Percentiles rank a stretch among this genome's conserved stretches.
These are phyloP conservation scores for Argya squamiceps DNA, from an alignment of 2,797 vertebrate genomes.

Conservation along the genomic window DNA sequence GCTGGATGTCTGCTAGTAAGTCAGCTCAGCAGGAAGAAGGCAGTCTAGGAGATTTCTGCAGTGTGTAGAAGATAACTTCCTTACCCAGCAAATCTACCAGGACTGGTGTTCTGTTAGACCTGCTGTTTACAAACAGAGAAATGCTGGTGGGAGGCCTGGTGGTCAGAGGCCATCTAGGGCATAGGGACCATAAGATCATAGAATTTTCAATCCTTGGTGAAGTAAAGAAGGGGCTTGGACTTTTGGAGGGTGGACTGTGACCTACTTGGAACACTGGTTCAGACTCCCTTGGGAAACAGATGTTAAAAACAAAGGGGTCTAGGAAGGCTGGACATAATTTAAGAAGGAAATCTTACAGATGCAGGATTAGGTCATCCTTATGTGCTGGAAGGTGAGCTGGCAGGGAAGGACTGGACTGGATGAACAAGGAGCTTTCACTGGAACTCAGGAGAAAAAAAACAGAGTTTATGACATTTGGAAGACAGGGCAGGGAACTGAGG, in stretches of 20 bases:
- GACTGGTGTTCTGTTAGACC: background rate
- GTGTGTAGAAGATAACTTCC: background rate
- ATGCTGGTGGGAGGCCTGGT: background rate
- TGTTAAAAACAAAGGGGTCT: background rate
- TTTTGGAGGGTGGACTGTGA: background rate
- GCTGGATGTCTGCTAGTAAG: background rate
- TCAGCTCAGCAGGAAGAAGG: background rate
- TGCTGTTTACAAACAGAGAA: background rate
- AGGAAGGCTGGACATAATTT: background rate
- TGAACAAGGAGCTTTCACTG: background rate
- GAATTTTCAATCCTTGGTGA: background rate
- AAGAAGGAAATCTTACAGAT: background rate
- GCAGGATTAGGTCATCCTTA: background rate
- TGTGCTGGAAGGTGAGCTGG: background rate
- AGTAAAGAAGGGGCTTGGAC: background rate
- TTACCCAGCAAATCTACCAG: background rate
- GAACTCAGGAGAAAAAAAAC: background rate
- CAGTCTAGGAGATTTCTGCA: background rate
- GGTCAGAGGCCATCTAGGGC: background rate
- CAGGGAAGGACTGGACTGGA: background rate
- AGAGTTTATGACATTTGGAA: background rate
- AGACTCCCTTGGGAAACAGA: background rate
- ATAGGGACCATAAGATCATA: background rate
- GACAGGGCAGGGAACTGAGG: background rate
- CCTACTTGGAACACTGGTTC: background rate